These are phyloP conservation scores for Ictalurus furcatus DNA, from an alignment of 2,113 vertebrate species.

Conservation along the genomic window DNA sequence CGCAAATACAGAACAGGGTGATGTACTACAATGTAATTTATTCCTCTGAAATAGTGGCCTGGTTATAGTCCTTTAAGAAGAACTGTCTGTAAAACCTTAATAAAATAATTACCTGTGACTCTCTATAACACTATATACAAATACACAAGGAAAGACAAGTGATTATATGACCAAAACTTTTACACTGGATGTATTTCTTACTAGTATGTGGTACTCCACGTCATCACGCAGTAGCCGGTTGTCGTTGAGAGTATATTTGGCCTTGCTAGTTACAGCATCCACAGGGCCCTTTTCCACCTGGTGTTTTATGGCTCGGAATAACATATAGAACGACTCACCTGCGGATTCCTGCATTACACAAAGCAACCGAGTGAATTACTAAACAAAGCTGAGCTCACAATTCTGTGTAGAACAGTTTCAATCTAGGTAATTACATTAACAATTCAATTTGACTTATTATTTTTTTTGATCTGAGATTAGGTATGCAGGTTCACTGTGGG, in stretches of 20 bases:
- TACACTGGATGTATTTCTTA: slow-evolving; percentile 61
- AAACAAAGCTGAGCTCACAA: not conserved
- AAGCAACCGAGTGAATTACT: not conserved
- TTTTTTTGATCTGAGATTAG: too few relatives aligned
- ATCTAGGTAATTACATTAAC: not conserved
- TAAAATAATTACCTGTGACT: not conserved
- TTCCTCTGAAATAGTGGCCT: not conserved
- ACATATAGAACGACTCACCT: slow-evolving; percentile 93
- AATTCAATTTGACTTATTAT: not conserved
- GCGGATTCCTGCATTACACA: slow-evolving; percentile 82
- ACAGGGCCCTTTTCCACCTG: slow-evolving; percentile 97
- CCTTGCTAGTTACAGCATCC: slow-evolving; percentile 93
- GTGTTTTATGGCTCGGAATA: slow-evolving; percentile 96
- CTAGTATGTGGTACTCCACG: slow-evolving; percentile 92
- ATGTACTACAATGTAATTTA: not conserved
- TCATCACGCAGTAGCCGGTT: slow-evolving; percentile 94
- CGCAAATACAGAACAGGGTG: not conserved
- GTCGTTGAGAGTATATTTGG: slow-evolving; percentile 96
- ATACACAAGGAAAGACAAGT: not conserved
- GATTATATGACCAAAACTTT: not conserved
- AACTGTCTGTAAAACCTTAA: not conserved
- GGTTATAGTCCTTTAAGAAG: not conserved
- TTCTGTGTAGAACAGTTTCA: too few relatives aligned
- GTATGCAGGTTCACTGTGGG: not conserved
- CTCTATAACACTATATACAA: not conserved